Conservation (phyloP, 2,113 vertebrate genomes). For the Paraplagusia blochii region DNA sequence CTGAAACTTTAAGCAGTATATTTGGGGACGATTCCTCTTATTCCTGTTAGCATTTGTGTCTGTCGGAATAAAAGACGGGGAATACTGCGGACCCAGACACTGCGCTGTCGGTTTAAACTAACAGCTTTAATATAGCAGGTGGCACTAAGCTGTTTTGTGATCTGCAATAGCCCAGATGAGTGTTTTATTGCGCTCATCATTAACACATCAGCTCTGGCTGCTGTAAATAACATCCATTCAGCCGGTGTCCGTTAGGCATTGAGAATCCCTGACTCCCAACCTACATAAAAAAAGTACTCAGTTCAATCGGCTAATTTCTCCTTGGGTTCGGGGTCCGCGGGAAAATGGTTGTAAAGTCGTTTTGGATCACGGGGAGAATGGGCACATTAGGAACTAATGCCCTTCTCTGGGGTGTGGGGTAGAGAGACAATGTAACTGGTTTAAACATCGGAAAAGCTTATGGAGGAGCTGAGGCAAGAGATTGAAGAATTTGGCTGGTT, state of each 20-base stretch:
- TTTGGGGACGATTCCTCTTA: background rate
- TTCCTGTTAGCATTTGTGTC: background rate
- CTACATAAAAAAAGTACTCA: conserved; percentile 16
- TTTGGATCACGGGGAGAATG: conserved; percentile 54
- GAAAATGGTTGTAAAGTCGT: conserved; percentile 57
- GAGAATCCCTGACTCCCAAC: conserved; percentile 7
- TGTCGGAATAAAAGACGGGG: background rate
- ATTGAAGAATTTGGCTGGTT: conserved; percentile 7
- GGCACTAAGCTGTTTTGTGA: conserved; percentile 29
- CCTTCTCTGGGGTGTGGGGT: conserved; percentile 23
- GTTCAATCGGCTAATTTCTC: conserved; percentile 61
- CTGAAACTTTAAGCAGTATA: background rate
- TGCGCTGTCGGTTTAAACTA: conserved; percentile 6
- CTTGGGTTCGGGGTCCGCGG: conserved; percentile 49
- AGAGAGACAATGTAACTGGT: conserved; percentile 57
- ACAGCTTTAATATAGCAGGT: conserved; percentile 29
- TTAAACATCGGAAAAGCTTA: conserved; percentile 48
- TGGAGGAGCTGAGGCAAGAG: conserved; percentile 50
- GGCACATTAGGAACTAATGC: conserved; percentile 62
- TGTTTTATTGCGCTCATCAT: conserved; percentile 55
- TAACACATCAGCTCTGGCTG: conserved; percentile 41
- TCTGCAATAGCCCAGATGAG: conserved; percentile 20
- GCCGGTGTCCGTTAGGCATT: conserved; percentile 43
- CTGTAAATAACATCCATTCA: conserved; percentile 65
- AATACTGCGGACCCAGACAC: background rate